Base-by-base conservation (phyloP, 2,888 invertebrate genomes). In the Chloroclysta siterata region DNA sequence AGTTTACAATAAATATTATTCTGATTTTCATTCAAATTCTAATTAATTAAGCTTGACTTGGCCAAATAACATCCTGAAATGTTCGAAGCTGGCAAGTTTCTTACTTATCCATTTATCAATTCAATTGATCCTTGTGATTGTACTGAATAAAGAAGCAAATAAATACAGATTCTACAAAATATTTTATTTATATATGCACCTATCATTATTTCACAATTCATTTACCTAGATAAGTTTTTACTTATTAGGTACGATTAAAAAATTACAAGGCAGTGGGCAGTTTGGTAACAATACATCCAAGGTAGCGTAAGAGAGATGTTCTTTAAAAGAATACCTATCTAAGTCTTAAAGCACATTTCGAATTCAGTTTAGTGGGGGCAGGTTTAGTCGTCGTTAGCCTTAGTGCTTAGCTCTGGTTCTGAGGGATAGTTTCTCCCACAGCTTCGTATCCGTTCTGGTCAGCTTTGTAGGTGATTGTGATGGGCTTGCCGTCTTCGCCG, bases 401-500 rank as follows among this genome's bases (percentile, higher is more conserved):
- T n/a, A 8, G 36, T 13, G 66, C 58, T 80, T 83, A 83, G 78
- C 76, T 81, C 67, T 52, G 91, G 50, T 89, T 85, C 58, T 94
- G 94, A 65, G 95, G 95, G 75, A 95, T 83, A 80, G 95, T 94
- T 0, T 92, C 91, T 46, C 95, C 95, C 56, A 94, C 91, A 3
- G 95, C 93, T 68, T 94, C 94, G 93, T 88, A 95, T 63, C 95
- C 96, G 71, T 85, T 94, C 83, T 95, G 95, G 73, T 95, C 95
- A 51, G 95, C 95, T 63, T 80, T 80, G 88, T 95, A 95, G 48
- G 80, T 92, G 71, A 95, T 72, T 39, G 82, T 80, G 70, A 94
- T 92, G 2, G 86, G 83, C 14, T 91, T 90, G 68, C 95, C 95
- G 11, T 95, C 94, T 0, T 88, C 84, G 60, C 94, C 89, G 4